Evolutionary conservation across 2,888 invertebrate species (phyloP).

Genomic region (Perdita meconis): DNA sequence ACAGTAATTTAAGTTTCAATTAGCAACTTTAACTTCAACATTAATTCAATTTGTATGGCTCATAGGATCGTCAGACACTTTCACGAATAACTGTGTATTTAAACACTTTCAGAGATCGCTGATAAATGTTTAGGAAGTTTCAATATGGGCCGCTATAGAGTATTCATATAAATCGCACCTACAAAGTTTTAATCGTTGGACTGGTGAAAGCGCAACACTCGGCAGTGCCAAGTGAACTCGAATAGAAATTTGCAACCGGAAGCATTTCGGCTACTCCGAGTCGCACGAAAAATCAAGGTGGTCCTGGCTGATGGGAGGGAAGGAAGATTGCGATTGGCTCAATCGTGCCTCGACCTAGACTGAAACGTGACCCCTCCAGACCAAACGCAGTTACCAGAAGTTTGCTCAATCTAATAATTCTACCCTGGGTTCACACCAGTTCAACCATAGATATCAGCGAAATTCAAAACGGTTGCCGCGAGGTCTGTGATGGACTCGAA

Average conservation of each 20-base stretch:
- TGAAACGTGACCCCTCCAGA: conserved; percentile 68
- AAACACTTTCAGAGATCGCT: too few species aligned
- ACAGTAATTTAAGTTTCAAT: too few species aligned
- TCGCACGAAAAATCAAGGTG: conserved; percentile 55
- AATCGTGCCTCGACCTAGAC: conserved; percentile 46
- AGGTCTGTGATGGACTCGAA: background rate
- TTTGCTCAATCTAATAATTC: conserved; percentile 77
- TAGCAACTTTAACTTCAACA: too few species aligned
- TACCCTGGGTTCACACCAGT: conserved; percentile 12
- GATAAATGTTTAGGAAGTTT: too few species aligned
- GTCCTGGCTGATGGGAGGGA: background rate
- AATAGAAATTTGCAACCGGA: conserved; percentile 47
- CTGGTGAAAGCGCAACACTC: conserved; percentile 10
- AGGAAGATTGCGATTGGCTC: conserved; percentile 52
- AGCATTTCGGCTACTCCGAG: conserved; percentile 43
- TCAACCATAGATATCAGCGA: conserved; percentile 41
- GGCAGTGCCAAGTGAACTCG: conserved; percentile 16
- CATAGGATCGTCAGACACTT: too few species aligned
- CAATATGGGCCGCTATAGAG: too few species aligned
- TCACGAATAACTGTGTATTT: too few species aligned
- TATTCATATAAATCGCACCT: too few species aligned
- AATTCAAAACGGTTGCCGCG: conserved; percentile 40
- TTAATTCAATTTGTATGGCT: too few species aligned
- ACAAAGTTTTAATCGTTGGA: too few species aligned
- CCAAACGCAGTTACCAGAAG: conserved; percentile 75